Conservation (phyloP, 1,140 invertebrate genomes). For the Drosophila suzukii region DNA sequence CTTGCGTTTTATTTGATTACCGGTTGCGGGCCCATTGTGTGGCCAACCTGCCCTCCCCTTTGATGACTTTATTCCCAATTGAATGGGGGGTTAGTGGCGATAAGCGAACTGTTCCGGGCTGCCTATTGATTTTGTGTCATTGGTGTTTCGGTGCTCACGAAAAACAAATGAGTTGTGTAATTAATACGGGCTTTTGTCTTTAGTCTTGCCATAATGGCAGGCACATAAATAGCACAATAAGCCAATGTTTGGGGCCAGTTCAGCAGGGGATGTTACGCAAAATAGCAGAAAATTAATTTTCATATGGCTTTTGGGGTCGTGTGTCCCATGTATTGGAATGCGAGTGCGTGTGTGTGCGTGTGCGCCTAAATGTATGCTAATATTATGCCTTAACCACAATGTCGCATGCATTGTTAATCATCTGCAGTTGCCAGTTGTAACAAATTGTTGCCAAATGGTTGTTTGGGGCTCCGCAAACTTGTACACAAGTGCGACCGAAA, state of each 20-base stretch:
- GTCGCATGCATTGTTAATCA: slow-evolving; percentile 81
- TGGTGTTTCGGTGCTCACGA: slow-evolving; percentile 45
- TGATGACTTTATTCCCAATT: slow-evolving; percentile 62
- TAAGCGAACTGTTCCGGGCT: slow-evolving; percentile 19
- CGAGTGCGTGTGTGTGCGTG: slow-evolving; percentile 9
- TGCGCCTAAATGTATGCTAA: slow-evolving; percentile 66
- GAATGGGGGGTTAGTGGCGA: background rate
- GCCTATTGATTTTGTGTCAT: slow-evolving; percentile 71
- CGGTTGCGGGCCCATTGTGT: slow-evolving; percentile 42
- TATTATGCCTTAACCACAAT: slow-evolving; percentile 81
- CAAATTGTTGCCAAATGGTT: slow-evolving; percentile 81
- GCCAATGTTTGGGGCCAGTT: slow-evolving; percentile 49
- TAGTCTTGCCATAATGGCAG: slow-evolving; percentile 67
- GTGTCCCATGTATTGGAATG: slow-evolving; percentile 2
- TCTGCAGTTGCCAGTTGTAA: slow-evolving; percentile 78
- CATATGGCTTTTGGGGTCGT: slow-evolving; percentile 41
- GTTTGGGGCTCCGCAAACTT: slow-evolving; percentile 64
- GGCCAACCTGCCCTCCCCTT: slow-evolving; percentile 20
- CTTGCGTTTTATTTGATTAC: slow-evolving; percentile 77
- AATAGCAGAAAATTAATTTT: slow-evolving; percentile 79
- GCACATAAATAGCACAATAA: slow-evolving; percentile 73
- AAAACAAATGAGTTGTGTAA: slow-evolving; percentile 78
- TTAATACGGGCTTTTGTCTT: slow-evolving; percentile 71
- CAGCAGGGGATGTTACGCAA: slow-evolving; percentile 27
- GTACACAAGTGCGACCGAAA: slow-evolving; percentile 38